A percentile compares a stretch with the other conserved stretches of the same genome.
Conservation (phyloP, 2,797 vertebrate species). For the Danionella dracula region DNA sequence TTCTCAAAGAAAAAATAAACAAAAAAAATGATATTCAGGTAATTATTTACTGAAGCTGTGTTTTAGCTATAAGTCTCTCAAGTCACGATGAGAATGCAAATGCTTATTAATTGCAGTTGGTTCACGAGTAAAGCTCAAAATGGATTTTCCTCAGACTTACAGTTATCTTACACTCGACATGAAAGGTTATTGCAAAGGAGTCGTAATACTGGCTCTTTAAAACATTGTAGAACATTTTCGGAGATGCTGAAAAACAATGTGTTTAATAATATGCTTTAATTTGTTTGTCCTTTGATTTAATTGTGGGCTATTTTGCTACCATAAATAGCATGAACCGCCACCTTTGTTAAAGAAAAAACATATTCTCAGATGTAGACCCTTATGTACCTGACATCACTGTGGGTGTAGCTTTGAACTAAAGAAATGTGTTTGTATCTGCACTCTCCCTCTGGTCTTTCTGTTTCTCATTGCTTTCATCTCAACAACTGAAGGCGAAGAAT, state of each 20-base stretch:
- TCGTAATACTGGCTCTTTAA: no score
- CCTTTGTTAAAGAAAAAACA: neutral
- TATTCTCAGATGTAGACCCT: neutral
- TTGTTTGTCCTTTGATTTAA: neutral
- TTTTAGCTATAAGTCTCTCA: no score
- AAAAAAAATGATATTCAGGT: no score
- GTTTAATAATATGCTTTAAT: neutral
- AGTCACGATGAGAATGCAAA: no score
- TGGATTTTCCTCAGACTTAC: no score
- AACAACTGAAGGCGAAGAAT: neutral
- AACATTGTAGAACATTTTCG: neutral
- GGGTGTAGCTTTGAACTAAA: conserved; percentile 9
- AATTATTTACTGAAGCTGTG: no score
- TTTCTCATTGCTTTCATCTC: conserved; percentile 4
- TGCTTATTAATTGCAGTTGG: no score
- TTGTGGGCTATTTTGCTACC: neutral
- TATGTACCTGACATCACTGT: neutral
- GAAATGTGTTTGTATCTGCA: conserved; percentile 8
- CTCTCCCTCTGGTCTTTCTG: neutral
- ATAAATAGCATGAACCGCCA: neutral
- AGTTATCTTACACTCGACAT: no score
- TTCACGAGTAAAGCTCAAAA: no score
- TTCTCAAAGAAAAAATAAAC: no score
- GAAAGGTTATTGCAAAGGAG: no score
- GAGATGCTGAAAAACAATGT: neutral